These are phyloP conservation scores for Magallana ariakensis DNA, from an alignment of 1,140 invertebrate genomes.

Conservation along the genomic window DNA sequence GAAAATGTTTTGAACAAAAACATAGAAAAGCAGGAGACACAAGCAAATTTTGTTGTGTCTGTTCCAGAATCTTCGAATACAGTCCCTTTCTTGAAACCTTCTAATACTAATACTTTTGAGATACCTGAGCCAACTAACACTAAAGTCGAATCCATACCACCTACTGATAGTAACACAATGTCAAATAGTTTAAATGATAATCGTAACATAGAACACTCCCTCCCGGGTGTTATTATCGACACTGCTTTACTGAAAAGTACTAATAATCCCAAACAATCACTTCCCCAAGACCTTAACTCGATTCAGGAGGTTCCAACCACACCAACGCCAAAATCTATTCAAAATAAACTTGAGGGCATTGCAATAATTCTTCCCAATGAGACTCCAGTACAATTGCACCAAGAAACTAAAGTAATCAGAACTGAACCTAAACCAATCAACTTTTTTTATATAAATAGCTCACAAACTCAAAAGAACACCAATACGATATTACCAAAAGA, in stretches of 20 bases:
- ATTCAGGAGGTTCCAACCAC: neutral
- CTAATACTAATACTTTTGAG: neutral
- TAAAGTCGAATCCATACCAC: neutral
- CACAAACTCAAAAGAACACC: neutral
- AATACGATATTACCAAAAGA: neutral
- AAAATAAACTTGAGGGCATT: constrained; percentile 4
- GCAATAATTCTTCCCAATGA: neutral
- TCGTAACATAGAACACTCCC: neutral
- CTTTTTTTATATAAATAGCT: neutral
- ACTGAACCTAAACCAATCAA: neutral
- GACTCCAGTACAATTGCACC: neutral
- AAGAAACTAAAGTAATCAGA: neutral
- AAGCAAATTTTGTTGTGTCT: neutral
- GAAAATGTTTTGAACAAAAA: neutral
- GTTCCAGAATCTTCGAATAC: neutral
- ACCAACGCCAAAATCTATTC: neutral
- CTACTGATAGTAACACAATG: neutral
- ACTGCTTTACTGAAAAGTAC: neutral
- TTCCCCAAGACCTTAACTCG: neutral
- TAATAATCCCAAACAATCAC: neutral
- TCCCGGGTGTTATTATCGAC: neutral
- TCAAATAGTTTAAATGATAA: neutral
- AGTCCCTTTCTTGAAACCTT: neutral
- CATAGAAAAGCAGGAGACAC: neutral
- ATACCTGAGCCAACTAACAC: neutral